phyloP scores from a whole-genome alignment of 2,113 vertebrate species.

The Clarias gariepinus region DNA sequence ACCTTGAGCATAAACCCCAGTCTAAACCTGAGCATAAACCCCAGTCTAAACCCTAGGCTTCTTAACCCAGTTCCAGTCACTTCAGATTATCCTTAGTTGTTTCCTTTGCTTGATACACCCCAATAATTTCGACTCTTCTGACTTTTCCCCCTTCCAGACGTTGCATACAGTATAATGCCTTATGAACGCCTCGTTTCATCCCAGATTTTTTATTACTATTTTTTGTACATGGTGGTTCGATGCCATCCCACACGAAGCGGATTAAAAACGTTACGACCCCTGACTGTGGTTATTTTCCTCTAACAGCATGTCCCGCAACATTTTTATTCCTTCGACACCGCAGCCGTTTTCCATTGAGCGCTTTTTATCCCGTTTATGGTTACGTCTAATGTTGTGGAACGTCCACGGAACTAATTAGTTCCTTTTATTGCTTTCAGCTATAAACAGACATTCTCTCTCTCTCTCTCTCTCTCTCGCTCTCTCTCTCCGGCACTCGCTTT shows the following conservation, averaged over 20 bases:
- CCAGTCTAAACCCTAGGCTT: no score
- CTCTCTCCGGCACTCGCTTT: background rate
- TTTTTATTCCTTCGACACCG: background rate
- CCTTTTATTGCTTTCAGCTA: background rate
- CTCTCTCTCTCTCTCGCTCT: background rate
- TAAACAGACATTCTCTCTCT: background rate
- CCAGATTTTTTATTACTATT: no score
- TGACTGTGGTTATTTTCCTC: background rate
- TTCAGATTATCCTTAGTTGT: no score
- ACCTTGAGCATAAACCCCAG: no score
- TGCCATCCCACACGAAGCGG: background rate
- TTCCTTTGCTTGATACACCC: no score
- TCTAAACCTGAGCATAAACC: no score
- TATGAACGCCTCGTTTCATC: background rate
- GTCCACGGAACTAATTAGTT: background rate
- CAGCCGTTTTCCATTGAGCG: background rate
- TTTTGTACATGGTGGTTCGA: background rate
- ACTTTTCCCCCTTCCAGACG: no score
- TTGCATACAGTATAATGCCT: background rate
- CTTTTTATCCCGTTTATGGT: background rate
- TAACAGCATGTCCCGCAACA: background rate
- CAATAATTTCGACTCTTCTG: no score
- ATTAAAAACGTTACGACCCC: background rate
- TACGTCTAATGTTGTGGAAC: background rate
- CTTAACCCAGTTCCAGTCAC: no score